phyloP scores from a whole-genome alignment of 2,888 invertebrate genomes.

The Elysia crispata region DNA sequence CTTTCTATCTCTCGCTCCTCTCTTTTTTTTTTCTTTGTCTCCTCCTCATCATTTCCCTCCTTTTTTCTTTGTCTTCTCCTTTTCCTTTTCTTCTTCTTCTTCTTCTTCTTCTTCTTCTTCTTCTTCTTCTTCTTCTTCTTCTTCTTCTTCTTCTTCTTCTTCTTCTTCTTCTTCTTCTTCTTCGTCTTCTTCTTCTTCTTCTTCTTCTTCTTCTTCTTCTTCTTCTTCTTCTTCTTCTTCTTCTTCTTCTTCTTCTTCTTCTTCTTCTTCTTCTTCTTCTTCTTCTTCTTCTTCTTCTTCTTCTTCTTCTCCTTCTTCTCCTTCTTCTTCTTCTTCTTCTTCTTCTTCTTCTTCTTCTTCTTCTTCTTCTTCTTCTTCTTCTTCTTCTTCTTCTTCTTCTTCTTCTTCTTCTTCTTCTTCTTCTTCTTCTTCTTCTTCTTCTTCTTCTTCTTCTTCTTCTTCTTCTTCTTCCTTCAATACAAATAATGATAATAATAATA shows the following conservation, averaged over 20 bases:
- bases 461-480: background rate
- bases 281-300: background rate
- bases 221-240: background rate
- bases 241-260: conserved; percentile 3
- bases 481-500: too few species aligned
- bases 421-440: conserved; percentile 10
- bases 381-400: conserved; percentile 16
- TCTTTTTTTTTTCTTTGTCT: too few species aligned
- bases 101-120: too few species aligned
- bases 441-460: background rate
- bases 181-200: too few species aligned
- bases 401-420: conserved; percentile 17
- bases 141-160: background rate
- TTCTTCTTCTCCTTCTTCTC: background rate
- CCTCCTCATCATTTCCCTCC: too few species aligned
- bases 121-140: too few species aligned
- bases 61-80: too few species aligned
- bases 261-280: background rate
- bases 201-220: conserved; percentile 3
- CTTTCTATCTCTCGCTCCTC: too few species aligned
- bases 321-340: conserved; percentile 20
- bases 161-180: too few species aligned
- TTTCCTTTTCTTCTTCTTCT: too few species aligned
- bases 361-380: conserved; percentile 33
- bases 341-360: background rate